A percentile compares a stretch with the other conserved stretches of the same genome.
Conservation (phyloP, 2,113 vertebrate genomes). For the Nettapus auritus region DNA sequence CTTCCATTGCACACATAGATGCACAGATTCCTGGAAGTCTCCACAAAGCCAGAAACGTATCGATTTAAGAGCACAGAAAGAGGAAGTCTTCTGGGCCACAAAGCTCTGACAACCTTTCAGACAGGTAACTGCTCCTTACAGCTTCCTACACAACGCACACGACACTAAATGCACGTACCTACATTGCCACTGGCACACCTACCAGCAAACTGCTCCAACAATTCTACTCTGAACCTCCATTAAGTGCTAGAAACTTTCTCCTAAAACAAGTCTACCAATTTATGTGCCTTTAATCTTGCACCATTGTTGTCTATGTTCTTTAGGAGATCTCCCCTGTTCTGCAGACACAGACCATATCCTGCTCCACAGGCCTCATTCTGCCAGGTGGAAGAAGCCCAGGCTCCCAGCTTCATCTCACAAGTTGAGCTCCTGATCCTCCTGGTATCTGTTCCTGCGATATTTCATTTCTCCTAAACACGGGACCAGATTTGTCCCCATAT, state of each 20-base stretch:
- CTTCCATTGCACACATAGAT: background rate
- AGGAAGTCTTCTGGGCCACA: background rate
- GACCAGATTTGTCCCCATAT: background rate
- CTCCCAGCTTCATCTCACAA: background rate
- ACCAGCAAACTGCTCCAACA: background rate
- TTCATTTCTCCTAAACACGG: background rate
- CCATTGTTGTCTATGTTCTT: too few relatives aligned
- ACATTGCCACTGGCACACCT: background rate
- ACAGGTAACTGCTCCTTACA: background rate
- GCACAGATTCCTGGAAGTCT: background rate
- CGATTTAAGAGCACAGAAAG: background rate
- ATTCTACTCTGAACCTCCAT: background rate
- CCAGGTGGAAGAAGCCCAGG: background rate
- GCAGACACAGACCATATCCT: rapidly evolving
- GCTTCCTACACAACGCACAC: rapidly evolving
- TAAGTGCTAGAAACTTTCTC: background rate
- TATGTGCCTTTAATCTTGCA: background rate
- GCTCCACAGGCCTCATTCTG: too few relatives aligned
- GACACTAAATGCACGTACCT: background rate
- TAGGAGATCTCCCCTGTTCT: background rate
- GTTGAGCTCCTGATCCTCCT: background rate
- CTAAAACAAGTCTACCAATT: background rate
- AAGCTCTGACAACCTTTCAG: background rate
- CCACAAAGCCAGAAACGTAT: background rate
- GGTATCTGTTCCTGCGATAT: background rate